Evolutionary conservation across 1,140 invertebrate species (phyloP), one percentile per base, ranked within the genome.

Genomic region (Trachelipus rathkii): DNA sequence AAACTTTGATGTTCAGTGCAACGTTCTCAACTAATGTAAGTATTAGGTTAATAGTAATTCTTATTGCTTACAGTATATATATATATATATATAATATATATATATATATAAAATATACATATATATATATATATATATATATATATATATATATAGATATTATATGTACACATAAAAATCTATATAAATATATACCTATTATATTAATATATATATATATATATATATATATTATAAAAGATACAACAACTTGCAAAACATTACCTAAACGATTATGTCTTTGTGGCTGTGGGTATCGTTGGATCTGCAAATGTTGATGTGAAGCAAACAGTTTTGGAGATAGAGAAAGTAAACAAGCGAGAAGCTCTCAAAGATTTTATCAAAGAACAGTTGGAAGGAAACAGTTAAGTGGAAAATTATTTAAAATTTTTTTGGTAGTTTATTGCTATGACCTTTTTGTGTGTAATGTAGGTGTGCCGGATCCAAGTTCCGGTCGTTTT

Each of bases 251-350:
- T 81, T 44, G 81, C 81, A 15, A 66, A 46, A n/a, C 69, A 81
- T 21, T 81, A 75, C 33, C 74, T 81, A 67, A 68, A 81, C 45
- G 87, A 95, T 81, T 96, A 96, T 82, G 81, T 96, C 0, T 97
- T 96, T 82, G 86, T 96, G 0, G 88, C 91, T 1, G 91, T 97
- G 45, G 95, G 95, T 21, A 89, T 94, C 0, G 90, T 96, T 0
- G 96, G 96, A 0, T 93, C 93, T n/a, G 96, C 96, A 5, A 96
- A 93, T 82, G 85, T 89, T 0, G 95, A 98, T 85, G 94, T 99
- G 0, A 88, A 91, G 71, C 97, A 99, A 85, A 87, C 86, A 0
- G 90, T 99, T 78, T 87, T 90, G 73, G 86, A 93, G 84, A 92
- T 96, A 0, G 83, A 85, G 2, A 90, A 90, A 66, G 89, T 87